These are phyloP conservation scores for Andrena fulva DNA, from an alignment of 2,888 invertebrate genomes.

Conservation along the genomic window DNA sequence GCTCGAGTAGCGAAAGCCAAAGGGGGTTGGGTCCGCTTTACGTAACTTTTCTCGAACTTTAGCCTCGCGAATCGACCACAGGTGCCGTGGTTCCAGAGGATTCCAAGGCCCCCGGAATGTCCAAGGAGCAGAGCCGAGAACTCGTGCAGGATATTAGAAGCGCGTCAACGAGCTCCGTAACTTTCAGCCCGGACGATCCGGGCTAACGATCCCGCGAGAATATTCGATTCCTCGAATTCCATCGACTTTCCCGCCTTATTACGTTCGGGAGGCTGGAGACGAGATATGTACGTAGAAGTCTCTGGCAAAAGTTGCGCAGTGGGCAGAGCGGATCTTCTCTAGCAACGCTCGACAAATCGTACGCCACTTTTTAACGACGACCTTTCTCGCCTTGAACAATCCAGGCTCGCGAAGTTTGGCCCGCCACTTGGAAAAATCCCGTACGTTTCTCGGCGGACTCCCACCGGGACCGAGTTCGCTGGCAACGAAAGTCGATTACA, in stretches of 20 bases:
- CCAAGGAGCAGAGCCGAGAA: slow-evolving; percentile 13
- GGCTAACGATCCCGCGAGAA: slow-evolving; percentile 9
- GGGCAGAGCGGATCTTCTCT: too few relatives aligned
- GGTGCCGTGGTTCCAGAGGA: slow-evolving; percentile 59
- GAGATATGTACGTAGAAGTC: not conserved
- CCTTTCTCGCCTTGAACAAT: not conserved
- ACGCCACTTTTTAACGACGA: not conserved
- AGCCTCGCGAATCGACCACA: slow-evolving; percentile 56
- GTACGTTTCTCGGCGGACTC: not conserved
- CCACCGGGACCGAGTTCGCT: not conserved
- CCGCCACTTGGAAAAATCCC: not conserved
- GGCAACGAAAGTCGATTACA: slow-evolving; percentile 46
- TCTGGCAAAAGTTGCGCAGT: too few relatives aligned
- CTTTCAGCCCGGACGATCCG: not conserved
- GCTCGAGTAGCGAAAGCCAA: slow-evolving; percentile 42
- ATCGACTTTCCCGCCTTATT: not conserved
- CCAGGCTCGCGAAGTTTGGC: not conserved
- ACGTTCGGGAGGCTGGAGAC: not conserved
- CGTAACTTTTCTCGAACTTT: slow-evolving; percentile 67
- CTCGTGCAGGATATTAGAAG: slow-evolving; percentile 27
- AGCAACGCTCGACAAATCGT: not conserved
- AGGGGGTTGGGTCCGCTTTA: too few relatives aligned
- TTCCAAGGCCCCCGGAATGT: slow-evolving; percentile 53
- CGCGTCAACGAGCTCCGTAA: slow-evolving; percentile 29
- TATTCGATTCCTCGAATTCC: slow-evolving; percentile 35